A percentile compares a stretch with the other conserved stretches of the same genome.
Conservation (phyloP, 2,888 invertebrate genomes). For the Ormyrus pomaceus region DNA sequence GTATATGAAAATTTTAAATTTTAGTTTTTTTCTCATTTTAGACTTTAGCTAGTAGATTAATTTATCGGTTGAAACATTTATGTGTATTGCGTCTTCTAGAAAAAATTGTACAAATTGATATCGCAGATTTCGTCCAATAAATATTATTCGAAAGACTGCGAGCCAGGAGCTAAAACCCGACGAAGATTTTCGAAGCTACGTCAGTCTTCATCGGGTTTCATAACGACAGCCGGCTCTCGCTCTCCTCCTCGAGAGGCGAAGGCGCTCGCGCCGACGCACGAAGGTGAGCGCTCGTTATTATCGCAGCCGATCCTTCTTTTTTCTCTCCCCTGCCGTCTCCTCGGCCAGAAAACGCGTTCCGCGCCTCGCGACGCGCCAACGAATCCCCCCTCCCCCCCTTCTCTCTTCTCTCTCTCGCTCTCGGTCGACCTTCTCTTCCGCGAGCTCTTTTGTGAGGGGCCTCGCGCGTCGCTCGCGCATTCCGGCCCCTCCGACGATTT, state of each 20-base stretch:
- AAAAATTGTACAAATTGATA: too few species aligned
- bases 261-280: constrained; percentile 42
- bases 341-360: too few species aligned
- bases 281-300: constrained; percentile 55
- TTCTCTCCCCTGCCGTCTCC: constrained; percentile 5
- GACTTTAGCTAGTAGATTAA: too few species aligned
- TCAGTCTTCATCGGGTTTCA: too few species aligned
- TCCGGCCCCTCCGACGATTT: constrained; percentile 51
- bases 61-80: too few species aligned
- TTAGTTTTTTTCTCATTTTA: too few species aligned
- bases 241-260: too few species aligned
- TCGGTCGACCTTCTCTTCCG: constrained; percentile 23
- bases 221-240: not conserved
- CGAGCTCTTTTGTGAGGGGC: constrained; percentile 2
- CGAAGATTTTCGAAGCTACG: not conserved
- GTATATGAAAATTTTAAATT: too few species aligned
- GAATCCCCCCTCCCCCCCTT: not conserved
- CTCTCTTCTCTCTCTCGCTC: constrained; percentile 38
- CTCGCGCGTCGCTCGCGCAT: constrained; percentile 32
- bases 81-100: too few species aligned
- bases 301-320: constrained; percentile 44
- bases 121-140: too few species aligned
- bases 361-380: not conserved
- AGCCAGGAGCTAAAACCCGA: too few species aligned
- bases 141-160: too few species aligned